Conservation (phyloP, 64 coral and sea anemone species). For the Actinia tenebrosa region DNA sequence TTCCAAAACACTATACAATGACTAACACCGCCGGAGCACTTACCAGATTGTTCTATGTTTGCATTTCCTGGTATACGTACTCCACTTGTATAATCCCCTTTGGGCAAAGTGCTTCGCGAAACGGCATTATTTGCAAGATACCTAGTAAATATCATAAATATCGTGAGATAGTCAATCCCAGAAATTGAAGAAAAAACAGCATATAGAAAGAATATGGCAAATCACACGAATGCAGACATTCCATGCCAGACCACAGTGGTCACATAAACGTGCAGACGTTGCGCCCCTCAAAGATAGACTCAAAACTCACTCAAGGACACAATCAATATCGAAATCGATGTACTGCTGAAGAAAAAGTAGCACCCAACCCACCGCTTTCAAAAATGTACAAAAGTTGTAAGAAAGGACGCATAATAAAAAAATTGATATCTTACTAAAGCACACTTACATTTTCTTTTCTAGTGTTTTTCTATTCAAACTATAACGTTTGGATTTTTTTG, state of each 20-base stretch:
- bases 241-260: too few relatives aligned
- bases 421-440: neutral
- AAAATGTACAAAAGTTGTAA: too few relatives aligned
- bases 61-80: neutral
- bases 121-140: neutral
- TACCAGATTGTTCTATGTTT: neutral
- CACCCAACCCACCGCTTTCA: too few relatives aligned
- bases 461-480: constrained; percentile 19
- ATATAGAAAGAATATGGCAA: too few relatives aligned
- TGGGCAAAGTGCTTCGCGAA: neutral
- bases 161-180: neutral
- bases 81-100: neutral
- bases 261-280: too few relatives aligned
- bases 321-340: too few relatives aligned
- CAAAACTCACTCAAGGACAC: too few relatives aligned
- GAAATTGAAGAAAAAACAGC: neutral
- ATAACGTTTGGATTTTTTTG: neutral
- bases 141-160: neutral
- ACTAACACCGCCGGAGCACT: neutral
- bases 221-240: too few relatives aligned
- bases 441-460: neutral
- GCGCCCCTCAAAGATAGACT: too few relatives aligned
- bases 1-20: too few relatives aligned
- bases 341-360: too few relatives aligned
- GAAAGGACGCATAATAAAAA: neutral